phyloP scores from a whole-genome alignment of 2,888 invertebrate genomes.

The Empis livida region DNA sequence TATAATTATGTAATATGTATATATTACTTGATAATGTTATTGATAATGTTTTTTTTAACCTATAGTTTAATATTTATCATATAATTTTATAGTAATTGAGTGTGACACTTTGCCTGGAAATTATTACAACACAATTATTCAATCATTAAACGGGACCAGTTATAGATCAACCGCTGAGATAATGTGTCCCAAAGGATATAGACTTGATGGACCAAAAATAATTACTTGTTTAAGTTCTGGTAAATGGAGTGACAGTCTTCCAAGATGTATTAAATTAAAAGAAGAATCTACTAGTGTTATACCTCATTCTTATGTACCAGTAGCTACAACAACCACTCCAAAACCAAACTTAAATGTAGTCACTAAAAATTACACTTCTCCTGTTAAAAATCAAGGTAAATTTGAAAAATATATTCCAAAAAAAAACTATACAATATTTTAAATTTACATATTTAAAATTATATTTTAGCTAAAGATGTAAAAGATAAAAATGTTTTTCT shows the following conservation, averaged over 20 bases:
- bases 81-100: slow-evolving; percentile 54
- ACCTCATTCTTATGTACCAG: slow-evolving; percentile 17
- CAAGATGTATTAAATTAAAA: slow-evolving; percentile 58
- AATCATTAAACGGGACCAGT: slow-evolving; percentile 50
- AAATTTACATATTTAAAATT: too few relatives aligned
- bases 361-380: not conserved
- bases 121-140: slow-evolving; percentile 36
- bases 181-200: slow-evolving; percentile 55
- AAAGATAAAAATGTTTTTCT: slow-evolving; percentile 16
- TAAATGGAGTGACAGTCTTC: slow-evolving; percentile 63
- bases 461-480: not conserved
- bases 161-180: slow-evolving; percentile 67
- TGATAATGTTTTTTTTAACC: too few relatives aligned
- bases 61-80: not conserved
- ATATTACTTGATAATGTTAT: too few relatives aligned
- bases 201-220: slow-evolving; percentile 51
- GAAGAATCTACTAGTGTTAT: slow-evolving; percentile 30
- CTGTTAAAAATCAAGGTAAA: not conserved
- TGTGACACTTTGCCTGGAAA: slow-evolving; percentile 57
- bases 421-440: too few relatives aligned
- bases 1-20: too few relatives aligned
- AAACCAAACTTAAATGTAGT: slow-evolving; percentile 11
- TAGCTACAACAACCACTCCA: slow-evolving; percentile 30
- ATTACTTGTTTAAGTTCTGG: slow-evolving; percentile 63
- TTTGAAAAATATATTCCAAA: not conserved